Evolutionary conservation across 2,888 invertebrate genomes (phyloP).

Genomic region (Odontothrips loti): DNA sequence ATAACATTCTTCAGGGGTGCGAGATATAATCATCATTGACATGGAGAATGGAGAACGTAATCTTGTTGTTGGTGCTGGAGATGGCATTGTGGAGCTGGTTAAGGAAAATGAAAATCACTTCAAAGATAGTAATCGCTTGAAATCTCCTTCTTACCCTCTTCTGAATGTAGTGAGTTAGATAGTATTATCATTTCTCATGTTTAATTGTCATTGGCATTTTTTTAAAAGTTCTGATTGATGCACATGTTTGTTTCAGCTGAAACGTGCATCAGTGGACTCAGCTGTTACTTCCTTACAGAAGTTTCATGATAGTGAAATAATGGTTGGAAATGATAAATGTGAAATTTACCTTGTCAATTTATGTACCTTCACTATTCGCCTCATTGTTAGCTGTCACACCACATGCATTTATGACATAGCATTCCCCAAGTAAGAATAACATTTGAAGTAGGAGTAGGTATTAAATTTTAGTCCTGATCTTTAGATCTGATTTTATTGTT

Average conservation of each 20-base stretch:
- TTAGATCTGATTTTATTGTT: neutral
- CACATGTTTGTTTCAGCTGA: slow-evolving; percentile 48
- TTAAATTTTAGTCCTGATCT: slow-evolving; percentile 13
- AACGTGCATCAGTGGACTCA: slow-evolving; percentile 57
- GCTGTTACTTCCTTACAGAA: slow-evolving; percentile 71
- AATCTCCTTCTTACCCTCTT: slow-evolving; percentile 30
- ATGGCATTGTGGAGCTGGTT: slow-evolving; percentile 73
- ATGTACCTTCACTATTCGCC: slow-evolving; percentile 60
- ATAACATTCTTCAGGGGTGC: slow-evolving; percentile 53
- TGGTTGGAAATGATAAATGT: slow-evolving; percentile 70
- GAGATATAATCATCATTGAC: slow-evolving; percentile 58
- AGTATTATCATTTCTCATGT: neutral
- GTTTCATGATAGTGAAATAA: slow-evolving; percentile 56
- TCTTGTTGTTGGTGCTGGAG: slow-evolving; percentile 76
- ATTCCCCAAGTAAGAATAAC: slow-evolving; percentile 68
- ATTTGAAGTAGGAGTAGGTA: neutral
- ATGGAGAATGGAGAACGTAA: slow-evolving; percentile 48
- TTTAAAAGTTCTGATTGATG: slow-evolving; percentile 2
- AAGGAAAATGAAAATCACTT: slow-evolving; percentile 50
- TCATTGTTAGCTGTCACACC: slow-evolving; percentile 78
- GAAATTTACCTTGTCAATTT: slow-evolving; percentile 77
- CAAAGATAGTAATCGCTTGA: slow-evolving; percentile 29
- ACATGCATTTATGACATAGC: slow-evolving; percentile 72
- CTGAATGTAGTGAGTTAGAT: neutral
- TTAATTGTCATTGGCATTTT: slow-evolving; percentile 21